Percentiles rank a stretch among this genome's conserved stretches.
Conservation (phyloP, 2,888 invertebrate genomes). For the Xanthostigma xanthostigma region DNA sequence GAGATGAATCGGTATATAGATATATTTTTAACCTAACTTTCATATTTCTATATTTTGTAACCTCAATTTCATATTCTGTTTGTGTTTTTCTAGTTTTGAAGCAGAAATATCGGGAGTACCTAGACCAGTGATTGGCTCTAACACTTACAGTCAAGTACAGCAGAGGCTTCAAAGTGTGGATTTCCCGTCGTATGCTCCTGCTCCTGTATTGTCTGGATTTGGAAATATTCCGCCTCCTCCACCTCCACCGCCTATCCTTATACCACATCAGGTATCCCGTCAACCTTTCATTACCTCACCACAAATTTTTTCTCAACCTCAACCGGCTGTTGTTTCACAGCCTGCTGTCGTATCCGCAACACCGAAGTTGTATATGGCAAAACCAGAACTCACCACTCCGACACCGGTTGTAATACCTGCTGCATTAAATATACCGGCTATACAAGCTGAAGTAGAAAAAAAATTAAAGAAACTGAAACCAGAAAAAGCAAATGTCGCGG, state of each 20-base stretch:
- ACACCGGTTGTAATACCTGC: constrained; percentile 20
- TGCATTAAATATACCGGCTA: constrained; percentile 33
- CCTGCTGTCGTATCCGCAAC: constrained; percentile 54
- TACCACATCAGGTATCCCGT: constrained; percentile 50
- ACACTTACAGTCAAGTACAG: constrained; percentile 55
- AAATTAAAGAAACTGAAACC: constrained; percentile 46
- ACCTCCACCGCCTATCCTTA: constrained; percentile 46
- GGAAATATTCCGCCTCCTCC: constrained; percentile 52
- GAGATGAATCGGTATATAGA: constrained; percentile 69
- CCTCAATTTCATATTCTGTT: not conserved
- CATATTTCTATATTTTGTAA: constrained; percentile 4
- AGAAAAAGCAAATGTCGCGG: constrained; percentile 47
- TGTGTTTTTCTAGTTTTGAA: constrained; percentile 51
- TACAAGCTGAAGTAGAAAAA: constrained; percentile 40
- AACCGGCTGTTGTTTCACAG: constrained; percentile 26
- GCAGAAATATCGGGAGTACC: constrained; percentile 66
- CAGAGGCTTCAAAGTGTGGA: constrained; percentile 42
- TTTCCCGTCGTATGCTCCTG: constrained; percentile 8
- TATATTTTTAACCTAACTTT: constrained; percentile 4
- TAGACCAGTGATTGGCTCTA: constrained; percentile 54
- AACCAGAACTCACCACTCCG: constrained; percentile 27
- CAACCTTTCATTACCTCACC: constrained; percentile 24
- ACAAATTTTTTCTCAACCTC: constrained; percentile 25
- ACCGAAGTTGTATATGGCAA: constrained; percentile 48
- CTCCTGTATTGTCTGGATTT: constrained; percentile 25